phyloP scores from a whole-genome alignment of 2,113 vertebrate species.

The Calidris pugnax region DNA sequence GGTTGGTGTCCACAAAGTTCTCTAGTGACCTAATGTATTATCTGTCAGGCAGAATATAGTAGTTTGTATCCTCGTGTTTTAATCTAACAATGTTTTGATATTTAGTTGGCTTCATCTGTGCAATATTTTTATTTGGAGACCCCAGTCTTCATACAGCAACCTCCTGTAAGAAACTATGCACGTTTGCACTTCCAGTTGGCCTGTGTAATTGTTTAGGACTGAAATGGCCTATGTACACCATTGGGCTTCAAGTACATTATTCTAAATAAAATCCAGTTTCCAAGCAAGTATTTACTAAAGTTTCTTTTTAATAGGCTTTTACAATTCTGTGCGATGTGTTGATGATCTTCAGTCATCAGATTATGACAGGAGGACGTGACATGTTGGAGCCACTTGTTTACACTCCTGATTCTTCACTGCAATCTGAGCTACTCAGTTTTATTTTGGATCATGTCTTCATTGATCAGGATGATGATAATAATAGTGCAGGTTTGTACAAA shows the following conservation, averaged over 20 bases:
- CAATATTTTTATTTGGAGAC: not conserved
- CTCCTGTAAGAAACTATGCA: not conserved
- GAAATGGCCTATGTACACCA: not conserved
- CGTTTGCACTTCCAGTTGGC: not conserved
- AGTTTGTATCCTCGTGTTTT: not conserved
- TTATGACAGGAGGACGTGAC: conserved; percentile 93
- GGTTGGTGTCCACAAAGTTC: not conserved
- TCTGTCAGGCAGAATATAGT: not conserved
- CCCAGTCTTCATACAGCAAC: not conserved
- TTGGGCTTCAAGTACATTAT: not conserved
- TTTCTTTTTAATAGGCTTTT: conserved; percentile 85
- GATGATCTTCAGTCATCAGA: conserved; percentile 99
- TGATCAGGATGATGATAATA: conserved; percentile 95
- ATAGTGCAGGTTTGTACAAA: conserved; percentile 86
- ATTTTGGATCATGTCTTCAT: conserved; percentile 99
- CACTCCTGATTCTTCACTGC: conserved; percentile 92
- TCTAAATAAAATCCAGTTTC: not conserved
- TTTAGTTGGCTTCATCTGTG: not conserved
- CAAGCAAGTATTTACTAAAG: not conserved
- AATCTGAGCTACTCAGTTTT: conserved; percentile 94
- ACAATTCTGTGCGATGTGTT: conserved; percentile 96
- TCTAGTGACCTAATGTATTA: not conserved
- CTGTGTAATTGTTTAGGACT: not conserved
- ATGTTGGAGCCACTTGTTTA: conserved; percentile 94
- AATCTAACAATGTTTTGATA: not conserved